Evolutionary conservation across 2,113 vertebrate genomes (phyloP), one percentile per base, ranked within the genome.

Genomic region (Etheostoma spectabile): DNA sequence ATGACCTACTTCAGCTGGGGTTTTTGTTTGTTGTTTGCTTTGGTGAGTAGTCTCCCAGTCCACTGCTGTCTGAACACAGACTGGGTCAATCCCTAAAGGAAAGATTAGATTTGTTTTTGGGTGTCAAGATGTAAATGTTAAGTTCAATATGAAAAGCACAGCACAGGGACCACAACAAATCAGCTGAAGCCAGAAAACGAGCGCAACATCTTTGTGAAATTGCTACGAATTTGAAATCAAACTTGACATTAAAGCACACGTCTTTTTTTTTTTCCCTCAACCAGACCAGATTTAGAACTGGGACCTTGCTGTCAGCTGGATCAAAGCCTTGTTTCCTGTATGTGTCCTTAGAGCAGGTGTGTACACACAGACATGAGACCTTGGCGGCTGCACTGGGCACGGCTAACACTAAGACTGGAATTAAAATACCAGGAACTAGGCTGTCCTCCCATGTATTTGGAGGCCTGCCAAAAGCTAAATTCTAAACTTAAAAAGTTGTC

Each of bases 1-100:
- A 77, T 94, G 93, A 94, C 93, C 93, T 92, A 93, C 87, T 90
- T 93, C 86, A 80, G 84, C 75, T 75, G 69, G 69, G 68, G 75
- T 87, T 10, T 77, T 61, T 83, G 70, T 83, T 84, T 78, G 84
- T 70, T 79, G 77, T 82, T 87, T 86, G 78, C 73, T 83, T 83
- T 80, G 76, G 60, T 67, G 68, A 83, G 48, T 51, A 69, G 74
- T 87, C 80, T 64, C 74, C 51, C 51, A 57, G 65, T 84, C 76
- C 59, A 77, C 83, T 71, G 69, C 51, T 65, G 74, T 84, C 89
- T 85, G 77, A 74, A 77, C 88, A 85, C 74, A 86, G 69, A 77
- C 84, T 48, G 74, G 49, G 24, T 77, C 53, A 79, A 62, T 80
- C 71, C 85, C 87, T 63, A 11, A 77, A 91, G 86, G 77, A 86